phyloP scores from a whole-genome alignment of 2,888 invertebrate genomes.

The Diarsia mendica region DNA sequence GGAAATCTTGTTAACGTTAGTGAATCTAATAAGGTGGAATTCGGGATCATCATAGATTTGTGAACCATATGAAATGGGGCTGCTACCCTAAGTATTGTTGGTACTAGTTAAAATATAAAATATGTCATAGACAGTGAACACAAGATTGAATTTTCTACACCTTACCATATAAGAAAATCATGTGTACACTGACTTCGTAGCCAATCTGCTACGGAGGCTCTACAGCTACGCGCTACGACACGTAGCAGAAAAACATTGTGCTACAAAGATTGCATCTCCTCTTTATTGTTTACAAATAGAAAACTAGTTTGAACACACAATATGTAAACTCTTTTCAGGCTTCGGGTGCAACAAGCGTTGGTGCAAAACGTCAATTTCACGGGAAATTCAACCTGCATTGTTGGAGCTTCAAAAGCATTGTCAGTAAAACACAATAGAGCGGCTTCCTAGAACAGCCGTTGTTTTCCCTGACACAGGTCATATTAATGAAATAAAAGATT shows the following conservation, averaged over 20 bases:
- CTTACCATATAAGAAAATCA: not conserved
- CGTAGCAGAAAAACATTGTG: conserved; percentile 18
- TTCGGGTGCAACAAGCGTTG: not conserved
- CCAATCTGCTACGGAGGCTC: conserved; percentile 53
- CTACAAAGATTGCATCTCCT: not conserved
- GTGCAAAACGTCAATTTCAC: conserved; percentile 2
- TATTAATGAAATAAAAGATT: conserved; percentile 15
- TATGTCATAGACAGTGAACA: too few relatives aligned
- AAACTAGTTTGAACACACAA: not conserved
- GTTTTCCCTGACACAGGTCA: conserved; percentile 7
- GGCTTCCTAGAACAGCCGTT: conserved; percentile 34
- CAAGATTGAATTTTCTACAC: not conserved
- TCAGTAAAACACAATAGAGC: conserved; percentile 7
- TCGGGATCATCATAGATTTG: conserved; percentile 9
- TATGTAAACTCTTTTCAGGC: not conserved
- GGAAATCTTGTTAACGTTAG: conserved; percentile 23
- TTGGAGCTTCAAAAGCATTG: conserved; percentile 19
- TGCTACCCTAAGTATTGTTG: not conserved
- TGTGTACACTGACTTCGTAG: conserved; percentile 27
- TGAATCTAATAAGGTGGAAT: conserved; percentile 1
- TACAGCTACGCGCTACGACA: conserved; percentile 53
- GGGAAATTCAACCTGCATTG: conserved; percentile 16
- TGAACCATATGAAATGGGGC: not conserved
- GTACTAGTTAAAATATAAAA: not conserved
- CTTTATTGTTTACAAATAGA: not conserved